Evolutionary conservation across 35 echinoderm and acorn worm species (phyloP), one percentile per base, ranked within the genome.

Genomic region (Eucidaris tribuloides): DNA sequence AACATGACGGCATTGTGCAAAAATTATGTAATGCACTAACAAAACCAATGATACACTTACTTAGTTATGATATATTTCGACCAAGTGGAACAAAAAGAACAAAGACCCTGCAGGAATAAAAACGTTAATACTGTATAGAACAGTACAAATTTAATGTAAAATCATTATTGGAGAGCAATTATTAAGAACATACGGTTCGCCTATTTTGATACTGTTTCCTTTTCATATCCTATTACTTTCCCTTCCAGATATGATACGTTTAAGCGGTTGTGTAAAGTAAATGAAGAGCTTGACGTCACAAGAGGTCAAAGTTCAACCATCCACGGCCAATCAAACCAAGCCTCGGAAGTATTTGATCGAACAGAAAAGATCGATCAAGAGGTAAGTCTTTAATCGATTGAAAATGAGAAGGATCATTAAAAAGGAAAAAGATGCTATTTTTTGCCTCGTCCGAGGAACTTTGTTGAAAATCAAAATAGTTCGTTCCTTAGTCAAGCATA

Each of bases 171-270:
- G 7, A 46, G 4, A 25, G 20, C 37, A 34, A 34, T 3, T n/a
- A 22, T 45, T 27, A 3, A n/a, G n/a, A n/a, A n/a, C n/a, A n/a
- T n/a, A n/a, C n/a, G n/a, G n/a, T n/a, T n/a, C n/a, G n/a, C n/a
- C n/a, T n/a, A n/a, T n/a, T n/a, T n/a, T n/a, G n/a, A n/a, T n/a
- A n/a, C n/a, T n/a, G n/a, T n/a, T n/a, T n/a, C n/a, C n/a, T n/a
- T n/a, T n/a, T 37, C 4, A 31, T 15, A 6, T 43, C 19, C 13
- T 46, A 5, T 27, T 55, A 15, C 58, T 28, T 19, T 55, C 36
- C n/a, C n/a, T n/a, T n/a, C n/a, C 58, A 88, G 85, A 50, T 88
- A 88, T 68, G 85, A 88, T 5, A 88, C 85, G 0, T 88, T 88
- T n/a, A 46, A 80, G 77, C 78, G 68, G 60, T 37, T 88, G 58